Base-by-base conservation (phyloP, 2,888 invertebrate species). In the Exephanes ischioxanthus region DNA sequence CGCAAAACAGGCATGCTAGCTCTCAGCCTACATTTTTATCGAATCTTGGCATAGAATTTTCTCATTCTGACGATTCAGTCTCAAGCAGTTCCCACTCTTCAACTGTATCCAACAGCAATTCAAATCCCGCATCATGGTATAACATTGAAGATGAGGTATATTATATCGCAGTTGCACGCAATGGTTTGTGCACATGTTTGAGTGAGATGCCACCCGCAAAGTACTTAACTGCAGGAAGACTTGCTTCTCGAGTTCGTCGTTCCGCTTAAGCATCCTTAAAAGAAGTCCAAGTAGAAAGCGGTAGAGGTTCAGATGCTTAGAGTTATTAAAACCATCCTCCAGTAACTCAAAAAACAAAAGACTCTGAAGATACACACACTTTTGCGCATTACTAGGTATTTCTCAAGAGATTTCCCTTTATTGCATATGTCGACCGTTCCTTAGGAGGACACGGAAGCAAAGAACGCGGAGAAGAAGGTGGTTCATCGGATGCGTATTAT, bases 171-270 rank as follows among this genome's bases (percentile, higher is more conserved):
- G 71, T 79, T 30, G 71, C 76, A 16, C 84, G 76, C 11, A 30
- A 72, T 30, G 84, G 84, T 14, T n/a, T 71, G 3, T 84, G 84
- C 41, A 80, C 84, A 26, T 84, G 84, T 26, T 1, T 77, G 2
- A 66, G 58, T 19, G 71, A 76, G 16, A 14, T 84, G 66, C 76
- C 84, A 26, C 55, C 71, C 5, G 55, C 66, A 4, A 77, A 71
- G 14, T 80, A 77, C 66, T 70, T 45, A 16, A 33, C 53, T 26
- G 11, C 37, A 7, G 76, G 41, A 7, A 5, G 16, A 11, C 16
- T 37, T 51, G 58, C n/a, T 19, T 63, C 81, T 0, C 81, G 81
- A 16, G 51, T 63, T 19, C 81, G 70, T 30, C 76, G 76, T 41
- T 81, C 81, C 3, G 16, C n/a, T 30, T 5, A 63, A 14, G 48